Evolutionary conservation across 2,113 vertebrate species (phyloP).

Genomic region (Gambusia holbrooki): DNA sequence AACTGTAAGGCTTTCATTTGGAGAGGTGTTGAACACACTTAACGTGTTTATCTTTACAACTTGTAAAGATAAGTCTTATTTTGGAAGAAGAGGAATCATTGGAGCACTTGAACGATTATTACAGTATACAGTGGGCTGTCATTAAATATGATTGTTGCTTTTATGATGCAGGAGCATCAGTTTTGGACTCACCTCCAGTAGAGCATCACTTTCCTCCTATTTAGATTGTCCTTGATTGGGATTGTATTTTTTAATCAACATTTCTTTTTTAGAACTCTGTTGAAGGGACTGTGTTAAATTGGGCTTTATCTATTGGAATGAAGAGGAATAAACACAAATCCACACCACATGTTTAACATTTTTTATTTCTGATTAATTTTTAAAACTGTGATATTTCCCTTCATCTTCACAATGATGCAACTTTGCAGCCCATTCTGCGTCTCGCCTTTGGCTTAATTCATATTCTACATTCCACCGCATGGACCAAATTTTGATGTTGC

Average conservation of each 20-base stretch:
- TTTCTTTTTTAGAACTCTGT: too few species aligned
- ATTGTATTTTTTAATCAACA: too few species aligned
- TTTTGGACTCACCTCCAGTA: background rate
- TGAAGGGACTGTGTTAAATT: too few species aligned
- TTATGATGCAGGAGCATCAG: background rate
- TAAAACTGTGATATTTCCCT: background rate
- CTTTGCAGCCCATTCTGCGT: background rate
- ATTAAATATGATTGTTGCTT: too few species aligned
- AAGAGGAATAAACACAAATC: too few species aligned
- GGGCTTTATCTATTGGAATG: too few species aligned
- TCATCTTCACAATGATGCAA: background rate
- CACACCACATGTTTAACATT: background rate
- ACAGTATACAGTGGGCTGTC: too few species aligned
- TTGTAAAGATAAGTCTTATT: background rate
- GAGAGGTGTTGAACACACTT: slow-evolving; percentile 23
- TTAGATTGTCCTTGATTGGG: too few species aligned
- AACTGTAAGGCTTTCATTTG: slow-evolving; percentile 30
- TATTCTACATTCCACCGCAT: background rate
- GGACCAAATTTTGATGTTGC: background rate
- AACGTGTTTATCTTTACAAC: slow-evolving; percentile 42
- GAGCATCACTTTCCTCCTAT: background rate
- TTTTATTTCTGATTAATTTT: background rate
- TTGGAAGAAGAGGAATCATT: background rate
- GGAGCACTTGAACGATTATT: background rate
- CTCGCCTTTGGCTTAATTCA: background rate